Evolutionary conservation across 1,140 invertebrate genomes (phyloP), one percentile per base, ranked within the genome.

Genomic region (Rhizoglyphus robini): DNA sequence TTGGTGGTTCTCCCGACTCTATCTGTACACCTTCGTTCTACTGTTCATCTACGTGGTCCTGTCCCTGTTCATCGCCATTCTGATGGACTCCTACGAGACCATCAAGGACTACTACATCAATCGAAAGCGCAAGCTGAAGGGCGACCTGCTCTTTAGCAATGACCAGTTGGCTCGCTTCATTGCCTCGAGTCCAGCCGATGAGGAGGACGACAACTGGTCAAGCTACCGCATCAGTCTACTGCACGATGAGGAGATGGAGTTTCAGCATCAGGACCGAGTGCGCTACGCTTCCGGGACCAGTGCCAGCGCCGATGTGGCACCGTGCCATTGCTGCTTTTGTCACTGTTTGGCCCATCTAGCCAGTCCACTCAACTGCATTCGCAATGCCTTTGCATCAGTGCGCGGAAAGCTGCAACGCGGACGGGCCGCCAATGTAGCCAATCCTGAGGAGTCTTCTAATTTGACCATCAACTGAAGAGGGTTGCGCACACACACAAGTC

Each of bases 31-130:
- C 0, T 99, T 99, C 75, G 95, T 97, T 65, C 88, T 87, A 65
- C 79, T 99, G 51, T 99, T 96, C 75, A 99, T 98, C 73, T 99
- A 99, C 75, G 90, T 98, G 31, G 90, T 99, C 41, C 80, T 99
- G 18, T 96, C 89, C 79, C 83, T 99, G 54, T 98, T 99, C 75
- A 96, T 99, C 74, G 90, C 96, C 46, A 88, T 99, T 61, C 98
- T 99, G 66, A 96, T 96, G 86, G 96, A 99, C 78, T 90, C 95
- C 0, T 99, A 99, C 77, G 96, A 99, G 75, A 97, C 93, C 1
- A 94, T 99, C 54, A 98, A 84, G 76, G 80, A 71, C 75, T 70
- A 69, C 62, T 67, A 48, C 2, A 15, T 38, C 32, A 29, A 29
- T 46, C 58, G 27, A 27, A 60, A 29, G 51, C 8, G 23, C 15